phyloP scores from a whole-genome alignment of 1,140 invertebrate species.

The Hypsibius dujardini region DNA sequence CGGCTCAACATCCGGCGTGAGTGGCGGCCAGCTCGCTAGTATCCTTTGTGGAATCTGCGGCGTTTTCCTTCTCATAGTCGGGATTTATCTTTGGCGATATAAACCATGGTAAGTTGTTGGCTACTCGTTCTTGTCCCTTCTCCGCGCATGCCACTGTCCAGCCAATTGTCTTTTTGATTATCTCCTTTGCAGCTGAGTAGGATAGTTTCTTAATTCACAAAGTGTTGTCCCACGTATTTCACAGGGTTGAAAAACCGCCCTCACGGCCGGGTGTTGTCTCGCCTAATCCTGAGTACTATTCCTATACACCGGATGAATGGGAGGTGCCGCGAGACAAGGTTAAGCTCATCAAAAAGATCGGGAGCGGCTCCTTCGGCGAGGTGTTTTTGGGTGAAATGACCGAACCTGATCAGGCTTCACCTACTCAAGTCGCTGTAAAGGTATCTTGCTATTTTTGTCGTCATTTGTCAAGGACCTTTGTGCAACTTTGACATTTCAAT shows the following conservation, averaged over 20 bases:
- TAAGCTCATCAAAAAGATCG: slow-evolving; percentile 56
- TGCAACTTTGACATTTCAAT: not conserved
- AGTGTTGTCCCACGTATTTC: slow-evolving; percentile 20
- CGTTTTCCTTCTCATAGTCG: slow-evolving; percentile 25
- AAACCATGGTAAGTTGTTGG: too few relatives aligned
- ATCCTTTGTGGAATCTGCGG: slow-evolving; percentile 27
- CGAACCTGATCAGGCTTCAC: slow-evolving; percentile 38
- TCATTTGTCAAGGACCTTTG: too few relatives aligned
- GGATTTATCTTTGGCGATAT: too few relatives aligned
- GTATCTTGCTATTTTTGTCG: slow-evolving; percentile 26
- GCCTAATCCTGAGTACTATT: slow-evolving; percentile 24
- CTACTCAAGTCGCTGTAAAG: slow-evolving; percentile 58
- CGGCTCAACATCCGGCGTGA: slow-evolving; percentile 15
- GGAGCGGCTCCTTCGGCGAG: slow-evolving; percentile 91
- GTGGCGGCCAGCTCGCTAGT: slow-evolving; percentile 20
- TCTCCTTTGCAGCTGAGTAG: too few relatives aligned
- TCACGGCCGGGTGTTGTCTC: slow-evolving; percentile 6
- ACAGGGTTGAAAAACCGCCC: slow-evolving; percentile 22
- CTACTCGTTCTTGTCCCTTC: too few relatives aligned
- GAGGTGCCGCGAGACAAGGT: slow-evolving; percentile 72
- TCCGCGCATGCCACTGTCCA: too few relatives aligned
- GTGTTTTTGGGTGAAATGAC: slow-evolving; percentile 53
- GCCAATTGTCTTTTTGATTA: too few relatives aligned
- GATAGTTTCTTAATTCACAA: slow-evolving; percentile 12
- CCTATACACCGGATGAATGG: slow-evolving; percentile 82